phyloP scores from a whole-genome alignment of 2,888 invertebrate species.

The Eupithecia pulchellata region DNA sequence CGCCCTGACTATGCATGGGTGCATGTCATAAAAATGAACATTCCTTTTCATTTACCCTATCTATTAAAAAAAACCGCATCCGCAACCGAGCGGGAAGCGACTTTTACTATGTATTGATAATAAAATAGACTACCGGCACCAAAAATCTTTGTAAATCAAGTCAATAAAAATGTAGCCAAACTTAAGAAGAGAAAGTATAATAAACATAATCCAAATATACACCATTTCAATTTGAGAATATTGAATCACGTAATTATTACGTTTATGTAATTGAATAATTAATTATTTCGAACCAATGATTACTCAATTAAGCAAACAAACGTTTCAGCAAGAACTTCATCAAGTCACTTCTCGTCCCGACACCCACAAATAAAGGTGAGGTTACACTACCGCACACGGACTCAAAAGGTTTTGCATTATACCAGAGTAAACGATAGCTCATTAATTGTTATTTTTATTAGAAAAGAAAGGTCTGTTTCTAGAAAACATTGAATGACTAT shows the following conservation, averaged over 20 bases:
- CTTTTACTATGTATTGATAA: no score
- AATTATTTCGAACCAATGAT: slow-evolving; percentile 9
- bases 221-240: neutral
- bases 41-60: no score
- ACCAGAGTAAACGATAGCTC: neutral
- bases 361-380: slow-evolving; percentile 12
- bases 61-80: no score
- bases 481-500: no score
- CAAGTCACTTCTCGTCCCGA: slow-evolving; percentile 18
- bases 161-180: no score
- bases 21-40: no score
- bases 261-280: slow-evolving; percentile 6
- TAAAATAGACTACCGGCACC: no score
- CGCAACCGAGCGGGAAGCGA: no score
- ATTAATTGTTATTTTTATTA: neutral
- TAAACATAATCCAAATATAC: neutral
- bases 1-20: no score
- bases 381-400: neutral
- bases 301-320: slow-evolving; percentile 20
- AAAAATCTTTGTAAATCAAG: no score
- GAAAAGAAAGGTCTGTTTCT: no score
- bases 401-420: neutral
- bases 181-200: no score
- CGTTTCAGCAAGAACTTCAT: slow-evolving; percentile 22
- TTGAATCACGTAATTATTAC: neutral